Percentiles rank a stretch among this genome's conserved stretches.
phyloP scores from a whole-genome alignment of 2,888 invertebrate genomes.

The Scaptomyza polygonia region DNA sequence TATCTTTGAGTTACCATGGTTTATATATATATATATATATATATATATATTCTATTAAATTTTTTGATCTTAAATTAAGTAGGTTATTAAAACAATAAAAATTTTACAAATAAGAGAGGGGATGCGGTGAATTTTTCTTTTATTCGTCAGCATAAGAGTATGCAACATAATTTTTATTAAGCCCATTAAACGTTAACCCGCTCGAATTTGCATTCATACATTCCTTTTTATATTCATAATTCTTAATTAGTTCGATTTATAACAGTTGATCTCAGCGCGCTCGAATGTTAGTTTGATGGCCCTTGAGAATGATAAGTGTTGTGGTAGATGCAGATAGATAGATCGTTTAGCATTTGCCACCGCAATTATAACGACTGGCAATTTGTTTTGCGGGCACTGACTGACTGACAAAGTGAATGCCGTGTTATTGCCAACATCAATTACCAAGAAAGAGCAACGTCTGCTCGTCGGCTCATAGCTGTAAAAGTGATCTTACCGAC shows the following conservation, averaged over 20 bases:
- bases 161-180: conserved; percentile 1
- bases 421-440: conserved; percentile 39
- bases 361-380: conserved; percentile 48
- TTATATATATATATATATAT: too few relatives aligned
- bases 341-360: conserved; percentile 62
- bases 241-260: not conserved
- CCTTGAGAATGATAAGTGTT: conserved; percentile 26
- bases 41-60: not conserved
- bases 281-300: conserved; percentile 17
- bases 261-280: not conserved
- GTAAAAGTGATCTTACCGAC: conserved; percentile 58
- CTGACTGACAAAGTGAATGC: conserved; percentile 67
- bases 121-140: not conserved
- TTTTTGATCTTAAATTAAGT: not conserved
- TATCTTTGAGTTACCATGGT: too few relatives aligned
- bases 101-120: too few relatives aligned
- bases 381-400: conserved; percentile 31
- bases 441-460: conserved; percentile 34
- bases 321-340: not conserved
- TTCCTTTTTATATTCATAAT: not conserved
- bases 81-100: too few relatives aligned
- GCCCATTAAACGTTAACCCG: not conserved
- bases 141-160: conserved; percentile 18
- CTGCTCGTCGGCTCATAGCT: conserved; percentile 15
- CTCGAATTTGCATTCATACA: not conserved